Evolutionary conservation across 2,888 invertebrate species (phyloP), one percentile per base, ranked within the genome.

Genomic region (Synergus gifuensis): DNA sequence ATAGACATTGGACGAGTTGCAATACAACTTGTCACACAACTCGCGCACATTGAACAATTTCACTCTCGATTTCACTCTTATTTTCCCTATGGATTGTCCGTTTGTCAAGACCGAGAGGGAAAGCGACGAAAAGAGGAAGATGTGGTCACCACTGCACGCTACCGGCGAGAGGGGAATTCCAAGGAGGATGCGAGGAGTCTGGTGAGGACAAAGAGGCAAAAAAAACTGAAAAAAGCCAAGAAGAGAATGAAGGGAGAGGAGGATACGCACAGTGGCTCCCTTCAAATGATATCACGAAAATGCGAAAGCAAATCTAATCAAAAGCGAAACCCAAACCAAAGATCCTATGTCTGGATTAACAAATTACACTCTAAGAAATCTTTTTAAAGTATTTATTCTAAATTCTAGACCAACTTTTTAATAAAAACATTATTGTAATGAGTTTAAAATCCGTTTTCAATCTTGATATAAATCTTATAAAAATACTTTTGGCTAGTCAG

Each of bases 131-230:
- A 78, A 60, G 64, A 63, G 40, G 49, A 63, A 76, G 69, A 63
- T n/a, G 73, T 73, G 54, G 36, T 73, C 73, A 54, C 49, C 73
- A 54, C 54, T 36, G 36, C 54, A 49, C 54, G 36, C 73, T 73
- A 73, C 54, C 40, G 73, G 54, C 40, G 28, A 73, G 73, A 73
- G 73, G 73, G 73, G 73, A 73, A 73, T 73, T 73, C 49, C 36
- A 54, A 73, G 28, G 54, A 73, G 73, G 73, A 73, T 73, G 73
- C 54, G 54, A 73, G 73, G 54, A 73, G 73, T 73, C 73, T 73
- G 73, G 73, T 54, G 73, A 54, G 62, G 64, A 66, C 44, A 76
- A 77, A 76, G 77, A 44, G 76, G 22, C 49, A 8, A 42, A 58
- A 77, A 44, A 44, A 62, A 36, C n/a, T 14, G 44, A 42, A 42